Conservation (phyloP, 1,140 invertebrate genomes). For the Cryptotermes secundus region DNA sequence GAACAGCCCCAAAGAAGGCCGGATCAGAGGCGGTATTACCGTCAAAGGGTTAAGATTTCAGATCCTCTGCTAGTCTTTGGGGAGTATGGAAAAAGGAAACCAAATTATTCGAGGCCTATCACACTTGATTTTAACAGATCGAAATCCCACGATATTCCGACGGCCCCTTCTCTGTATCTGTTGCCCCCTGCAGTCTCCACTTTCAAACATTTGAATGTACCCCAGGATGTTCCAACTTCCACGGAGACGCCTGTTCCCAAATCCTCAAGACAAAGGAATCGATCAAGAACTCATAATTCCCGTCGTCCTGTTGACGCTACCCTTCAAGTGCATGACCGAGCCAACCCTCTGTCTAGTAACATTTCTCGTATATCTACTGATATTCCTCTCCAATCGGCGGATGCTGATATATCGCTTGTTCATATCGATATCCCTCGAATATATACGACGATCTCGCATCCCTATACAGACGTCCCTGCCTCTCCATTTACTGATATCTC, state of each 20-base stretch:
- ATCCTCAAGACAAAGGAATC: neutral
- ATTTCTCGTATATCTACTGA: neutral
- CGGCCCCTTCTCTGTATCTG: neutral
- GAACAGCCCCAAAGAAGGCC: neutral
- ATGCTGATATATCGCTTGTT: neutral
- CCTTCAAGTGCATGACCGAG: neutral
- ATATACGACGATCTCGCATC: neutral
- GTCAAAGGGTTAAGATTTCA: neutral
- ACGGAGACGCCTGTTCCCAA: neutral
- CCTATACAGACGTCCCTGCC: neutral
- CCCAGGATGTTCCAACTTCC: neutral
- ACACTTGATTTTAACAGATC: neutral
- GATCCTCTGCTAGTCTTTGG: neutral
- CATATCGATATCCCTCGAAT: neutral
- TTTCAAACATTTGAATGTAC: neutral
- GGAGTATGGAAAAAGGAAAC: neutral
- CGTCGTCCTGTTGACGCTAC: neutral
- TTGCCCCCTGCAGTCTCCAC: neutral
- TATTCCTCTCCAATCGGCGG: neutral
- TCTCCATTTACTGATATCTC: neutral
- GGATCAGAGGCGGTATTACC: neutral
- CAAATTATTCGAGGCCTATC: neutral
- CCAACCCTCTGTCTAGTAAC: neutral
- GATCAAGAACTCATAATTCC: neutral
- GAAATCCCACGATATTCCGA: neutral